Conservation (phyloP, 2,888 invertebrate species). For the Eurytoma adleriae region DNA sequence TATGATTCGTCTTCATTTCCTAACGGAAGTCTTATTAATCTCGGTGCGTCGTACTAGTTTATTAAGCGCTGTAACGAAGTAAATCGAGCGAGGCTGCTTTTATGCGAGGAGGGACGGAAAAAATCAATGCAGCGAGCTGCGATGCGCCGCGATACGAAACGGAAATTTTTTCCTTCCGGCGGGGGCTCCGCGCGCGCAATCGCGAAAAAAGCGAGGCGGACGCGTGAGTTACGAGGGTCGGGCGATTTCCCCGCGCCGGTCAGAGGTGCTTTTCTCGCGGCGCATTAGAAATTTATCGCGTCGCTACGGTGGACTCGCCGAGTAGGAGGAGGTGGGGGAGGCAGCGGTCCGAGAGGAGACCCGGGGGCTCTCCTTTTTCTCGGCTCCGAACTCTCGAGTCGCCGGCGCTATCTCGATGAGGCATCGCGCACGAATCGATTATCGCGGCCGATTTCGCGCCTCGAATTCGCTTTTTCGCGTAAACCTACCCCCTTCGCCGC, state of each 20-base stretch:
- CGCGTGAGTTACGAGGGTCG: conserved; percentile 54
- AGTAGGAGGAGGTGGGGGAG: neutral
- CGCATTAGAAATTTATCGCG: conserved; percentile 63
- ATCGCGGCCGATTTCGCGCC: conserved; percentile 68
- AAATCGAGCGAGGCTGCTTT: neutral
- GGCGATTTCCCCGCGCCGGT: conserved; percentile 43
- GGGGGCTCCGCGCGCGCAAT: neutral
- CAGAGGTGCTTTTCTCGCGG: conserved; percentile 51
- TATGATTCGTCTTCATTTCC: neutral
- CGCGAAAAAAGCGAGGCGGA: conserved; percentile 35
- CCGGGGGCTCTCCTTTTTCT: neutral
- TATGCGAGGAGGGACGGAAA: neutral
- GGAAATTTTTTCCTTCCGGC: conserved; percentile 25
- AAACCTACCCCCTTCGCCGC: neutral
- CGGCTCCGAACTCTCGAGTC: conserved; percentile 10
- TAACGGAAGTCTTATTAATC: conserved; percentile 1
- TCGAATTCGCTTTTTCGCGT: conserved; percentile 36
- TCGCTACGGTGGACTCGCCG: conserved; percentile 31
- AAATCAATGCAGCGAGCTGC: neutral
- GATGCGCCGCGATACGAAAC: conserved; percentile 11
- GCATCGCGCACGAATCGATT: conserved; percentile 67
- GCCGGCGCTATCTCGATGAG: conserved; percentile 66
- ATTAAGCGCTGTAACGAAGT: too few species aligned
- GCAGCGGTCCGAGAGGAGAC: conserved; percentile 16
- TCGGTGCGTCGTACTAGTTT: neutral